Conservation (phyloP, 2,888 invertebrate genomes). For the Thyatira batis region DNA sequence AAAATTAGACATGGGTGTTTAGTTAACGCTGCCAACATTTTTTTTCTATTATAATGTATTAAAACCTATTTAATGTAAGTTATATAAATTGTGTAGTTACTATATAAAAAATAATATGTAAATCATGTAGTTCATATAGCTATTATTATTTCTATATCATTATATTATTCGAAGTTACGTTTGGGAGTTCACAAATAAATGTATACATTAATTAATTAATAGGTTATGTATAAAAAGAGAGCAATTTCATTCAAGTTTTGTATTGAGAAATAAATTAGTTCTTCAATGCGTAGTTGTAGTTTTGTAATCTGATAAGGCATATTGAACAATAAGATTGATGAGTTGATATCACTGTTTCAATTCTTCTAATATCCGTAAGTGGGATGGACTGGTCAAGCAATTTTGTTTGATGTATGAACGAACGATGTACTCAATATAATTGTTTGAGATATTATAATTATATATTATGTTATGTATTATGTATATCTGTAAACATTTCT, state of each 20-base stretch:
- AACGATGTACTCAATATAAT: neutral
- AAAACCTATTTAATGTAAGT: neutral
- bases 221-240: neutral
- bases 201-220: neutral
- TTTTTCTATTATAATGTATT: neutral
- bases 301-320: neutral
- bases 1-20: no score
- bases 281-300: neutral
- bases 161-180: neutral
- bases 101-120: no score
- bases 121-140: neutral
- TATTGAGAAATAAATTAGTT: neutral
- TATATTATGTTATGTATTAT: neutral
- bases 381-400: neutral
- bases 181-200: neutral
- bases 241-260: no score
- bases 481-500: neutral
- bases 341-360: neutral
- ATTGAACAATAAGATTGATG: neutral
- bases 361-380: neutral
- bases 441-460: conserved; percentile 1
- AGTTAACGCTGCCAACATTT: neutral
- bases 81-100: neutral
- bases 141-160: neutral
- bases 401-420: neutral